Evolutionary conservation across 2,797 vertebrate genomes (phyloP).

Genomic region (Phaenicophaeus curvirostris): DNA sequence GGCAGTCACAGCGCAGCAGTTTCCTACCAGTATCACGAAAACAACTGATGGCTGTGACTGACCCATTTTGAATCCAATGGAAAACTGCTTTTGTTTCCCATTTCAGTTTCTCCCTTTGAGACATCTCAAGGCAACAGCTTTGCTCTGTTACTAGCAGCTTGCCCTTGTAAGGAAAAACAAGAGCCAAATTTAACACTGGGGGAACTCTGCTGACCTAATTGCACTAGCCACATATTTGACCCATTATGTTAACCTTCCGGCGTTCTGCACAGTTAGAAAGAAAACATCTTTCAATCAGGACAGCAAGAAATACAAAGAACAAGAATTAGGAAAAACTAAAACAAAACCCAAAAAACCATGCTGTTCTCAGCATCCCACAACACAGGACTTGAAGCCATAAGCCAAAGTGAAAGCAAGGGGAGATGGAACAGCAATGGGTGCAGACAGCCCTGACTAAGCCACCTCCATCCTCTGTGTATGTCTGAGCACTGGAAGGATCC

Average conservation of each 20-base stretch:
- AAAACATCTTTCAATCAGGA: conserved; percentile 9
- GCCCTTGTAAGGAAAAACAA: conserved; percentile 19
- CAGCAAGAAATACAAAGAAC: background rate
- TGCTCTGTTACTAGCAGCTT: background rate
- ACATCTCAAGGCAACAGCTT: conserved; percentile 43
- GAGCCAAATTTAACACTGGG: background rate
- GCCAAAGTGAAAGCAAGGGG: background rate
- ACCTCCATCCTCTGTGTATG: background rate
- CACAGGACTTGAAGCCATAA: background rate
- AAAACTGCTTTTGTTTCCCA: conserved; percentile 33
- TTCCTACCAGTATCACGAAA: background rate
- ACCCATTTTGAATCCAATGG: conserved; percentile 33
- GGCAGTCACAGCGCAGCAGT: background rate
- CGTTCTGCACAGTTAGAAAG: background rate
- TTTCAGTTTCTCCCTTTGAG: conserved; percentile 24
- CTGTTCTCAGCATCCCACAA: background rate
- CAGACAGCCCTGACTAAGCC: background rate
- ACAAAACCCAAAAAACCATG: background rate
- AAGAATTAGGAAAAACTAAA: background rate
- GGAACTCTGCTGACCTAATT: conserved; percentile 22
- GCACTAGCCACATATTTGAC: background rate
- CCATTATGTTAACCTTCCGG: background rate
- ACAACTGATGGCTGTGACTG: background rate
- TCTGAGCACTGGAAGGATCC: background rate
- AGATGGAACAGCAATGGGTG: background rate